A percentile compares a stretch with the other conserved stretches of the same genome.
Conservation (phyloP, 2,113 vertebrate species). For the Benthochromis sp. region DNA sequence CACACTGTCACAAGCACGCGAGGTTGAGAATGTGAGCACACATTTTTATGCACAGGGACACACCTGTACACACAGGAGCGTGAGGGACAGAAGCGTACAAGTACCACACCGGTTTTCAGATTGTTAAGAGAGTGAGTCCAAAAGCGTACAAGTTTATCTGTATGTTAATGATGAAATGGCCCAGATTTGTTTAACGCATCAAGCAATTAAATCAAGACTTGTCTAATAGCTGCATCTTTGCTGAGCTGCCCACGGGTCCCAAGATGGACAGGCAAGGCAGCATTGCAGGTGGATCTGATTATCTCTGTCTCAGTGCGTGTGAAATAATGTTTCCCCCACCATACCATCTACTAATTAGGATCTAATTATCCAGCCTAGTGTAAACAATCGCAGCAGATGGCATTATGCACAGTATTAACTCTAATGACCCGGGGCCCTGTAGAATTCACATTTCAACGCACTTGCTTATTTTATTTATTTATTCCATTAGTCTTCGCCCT, state of each 20-base stretch:
- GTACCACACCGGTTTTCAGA: neutral
- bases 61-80: neutral
- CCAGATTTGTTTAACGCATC: neutral
- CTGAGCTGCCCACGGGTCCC: slow-evolving; percentile 8
- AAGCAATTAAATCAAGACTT: slow-evolving; percentile 34
- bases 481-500: slow-evolving; percentile 74
- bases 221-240: neutral
- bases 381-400: slow-evolving; percentile 95
- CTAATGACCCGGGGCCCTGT: slow-evolving; percentile 79
- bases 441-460: slow-evolving; percentile 72
- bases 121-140: slow-evolving; percentile 16
- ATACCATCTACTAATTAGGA: slow-evolving; percentile 89
- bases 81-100: neutral
- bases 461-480: slow-evolving; percentile 71
- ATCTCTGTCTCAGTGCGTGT: slow-evolving; percentile 46
- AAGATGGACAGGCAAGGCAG: slow-evolving; percentile 23
- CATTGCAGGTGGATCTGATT: slow-evolving; percentile 50
- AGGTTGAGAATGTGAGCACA: neutral
- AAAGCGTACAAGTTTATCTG: slow-evolving; percentile 9
- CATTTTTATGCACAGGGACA: neutral
- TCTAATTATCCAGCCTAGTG: slow-evolving; percentile 91
- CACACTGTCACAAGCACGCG: neutral
- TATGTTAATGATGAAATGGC: slow-evolving; percentile 22
- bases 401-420: slow-evolving; percentile 75
- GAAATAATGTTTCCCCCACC: slow-evolving; percentile 60